These are phyloP conservation scores for Corythornis leucogaster DNA, from an alignment of 2,797 vertebrate genomes.

Conservation along the genomic window DNA sequence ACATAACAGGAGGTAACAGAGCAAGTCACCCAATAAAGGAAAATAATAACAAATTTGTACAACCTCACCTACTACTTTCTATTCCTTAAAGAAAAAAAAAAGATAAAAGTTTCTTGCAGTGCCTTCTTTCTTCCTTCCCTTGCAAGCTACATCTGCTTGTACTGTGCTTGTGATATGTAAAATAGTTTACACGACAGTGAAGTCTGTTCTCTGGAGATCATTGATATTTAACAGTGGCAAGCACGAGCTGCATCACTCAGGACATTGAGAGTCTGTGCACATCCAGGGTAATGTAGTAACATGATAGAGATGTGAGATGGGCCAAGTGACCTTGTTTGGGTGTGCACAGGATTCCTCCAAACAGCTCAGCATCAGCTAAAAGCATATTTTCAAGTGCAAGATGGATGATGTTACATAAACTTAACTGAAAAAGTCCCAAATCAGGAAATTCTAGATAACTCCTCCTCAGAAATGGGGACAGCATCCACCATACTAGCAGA, in stretches of 20 bases:
- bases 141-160: not conserved
- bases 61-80: not conserved
- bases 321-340: not conserved
- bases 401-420: not conserved
- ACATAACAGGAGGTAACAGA: not conserved
- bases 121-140: not conserved
- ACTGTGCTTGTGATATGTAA: not conserved
- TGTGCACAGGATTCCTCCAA: not conserved
- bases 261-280: not conserved
- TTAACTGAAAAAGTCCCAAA: not conserved
- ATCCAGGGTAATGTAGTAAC: not conserved
- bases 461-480: not conserved
- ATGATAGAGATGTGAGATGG: not conserved
- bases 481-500: too few species aligned
- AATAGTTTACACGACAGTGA: not conserved
- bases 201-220: not conserved
- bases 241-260: not conserved
- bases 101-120: not conserved
- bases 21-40: not conserved
- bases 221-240: not conserved
- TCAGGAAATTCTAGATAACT: not conserved
- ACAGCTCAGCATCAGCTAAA: not conserved
- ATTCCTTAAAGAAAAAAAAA: not conserved
- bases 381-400: not conserved
- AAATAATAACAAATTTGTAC: not conserved